These are phyloP conservation scores for Vulpes lagopus DNA, from an alignment of 2,113 vertebrate species.

Conservation along the genomic window DNA sequence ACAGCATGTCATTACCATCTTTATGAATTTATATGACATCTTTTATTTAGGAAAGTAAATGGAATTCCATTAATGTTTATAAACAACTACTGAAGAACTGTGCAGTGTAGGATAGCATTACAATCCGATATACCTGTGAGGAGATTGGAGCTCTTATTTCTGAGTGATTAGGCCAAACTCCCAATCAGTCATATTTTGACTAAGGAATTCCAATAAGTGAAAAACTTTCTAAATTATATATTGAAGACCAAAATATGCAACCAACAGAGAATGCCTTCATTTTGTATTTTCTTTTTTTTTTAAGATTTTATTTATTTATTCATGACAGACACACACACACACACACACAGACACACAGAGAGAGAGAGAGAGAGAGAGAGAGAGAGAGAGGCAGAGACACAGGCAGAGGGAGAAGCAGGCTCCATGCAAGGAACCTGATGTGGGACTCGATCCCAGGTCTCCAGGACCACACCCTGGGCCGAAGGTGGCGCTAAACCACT, in stretches of 20 bases:
- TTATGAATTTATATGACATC: conserved; percentile 51
- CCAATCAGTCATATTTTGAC: background rate
- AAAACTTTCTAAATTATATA: background rate
- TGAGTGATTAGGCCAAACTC: background rate
- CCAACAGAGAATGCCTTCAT: background rate
- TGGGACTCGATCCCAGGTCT: too few species aligned
- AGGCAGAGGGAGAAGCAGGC: too few species aligned
- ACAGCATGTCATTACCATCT: conserved; percentile 44
- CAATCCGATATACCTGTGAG: background rate
- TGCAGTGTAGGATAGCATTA: background rate
- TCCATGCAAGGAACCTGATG: too few species aligned
- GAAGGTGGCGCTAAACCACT: too few species aligned
- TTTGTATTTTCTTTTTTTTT: background rate
- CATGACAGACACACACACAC: too few species aligned
- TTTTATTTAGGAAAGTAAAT: conserved; percentile 13
- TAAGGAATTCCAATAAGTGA: background rate
- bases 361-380: too few species aligned
- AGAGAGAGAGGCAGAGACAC: too few species aligned
- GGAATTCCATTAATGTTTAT: background rate
- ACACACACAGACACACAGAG: too few species aligned
- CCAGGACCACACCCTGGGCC: too few species aligned
- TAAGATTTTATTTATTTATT: too few species aligned
- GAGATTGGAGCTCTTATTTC: background rate
- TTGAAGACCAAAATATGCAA: conserved; percentile 14
- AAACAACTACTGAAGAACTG: background rate